Conservation (phyloP, 37 sponge, comb jelly and placozoan genomes). For the Halisarca cf. caerulea region DNA sequence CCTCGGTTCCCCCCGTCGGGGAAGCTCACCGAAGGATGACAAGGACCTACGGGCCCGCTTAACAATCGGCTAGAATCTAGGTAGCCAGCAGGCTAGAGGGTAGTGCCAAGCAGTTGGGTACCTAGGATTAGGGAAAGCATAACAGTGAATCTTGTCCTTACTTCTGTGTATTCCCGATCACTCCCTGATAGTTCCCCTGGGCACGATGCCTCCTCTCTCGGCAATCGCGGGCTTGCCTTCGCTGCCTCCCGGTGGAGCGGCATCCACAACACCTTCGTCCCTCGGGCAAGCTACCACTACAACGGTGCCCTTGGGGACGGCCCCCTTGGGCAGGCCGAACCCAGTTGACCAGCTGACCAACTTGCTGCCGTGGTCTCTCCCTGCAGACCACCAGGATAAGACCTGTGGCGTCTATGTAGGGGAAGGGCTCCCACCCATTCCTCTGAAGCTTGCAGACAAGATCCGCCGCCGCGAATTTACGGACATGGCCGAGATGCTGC, state of each 20-base stretch:
- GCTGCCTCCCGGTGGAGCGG: not conserved
- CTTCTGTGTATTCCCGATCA: too few species aligned
- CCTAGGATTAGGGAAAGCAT: too few species aligned
- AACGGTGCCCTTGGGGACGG: not conserved
- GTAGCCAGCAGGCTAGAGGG: too few species aligned
- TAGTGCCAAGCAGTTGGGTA: too few species aligned
- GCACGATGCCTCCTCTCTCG: constrained; percentile 6
- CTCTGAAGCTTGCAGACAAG: not conserved
- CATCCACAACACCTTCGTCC: not conserved
- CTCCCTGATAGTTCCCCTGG: too few species aligned
- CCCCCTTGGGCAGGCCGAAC: too few species aligned
- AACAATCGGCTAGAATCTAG: too few species aligned
- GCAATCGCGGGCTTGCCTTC: not conserved
- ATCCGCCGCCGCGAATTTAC: not conserved
- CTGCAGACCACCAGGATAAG: not conserved
- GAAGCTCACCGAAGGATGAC: not conserved
- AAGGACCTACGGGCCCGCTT: too few species aligned
- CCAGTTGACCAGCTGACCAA: too few species aligned
- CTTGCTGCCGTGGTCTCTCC: not conserved
- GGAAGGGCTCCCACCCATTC: not conserved
- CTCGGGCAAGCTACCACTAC: not conserved
- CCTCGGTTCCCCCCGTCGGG: not conserved
- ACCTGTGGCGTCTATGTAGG: not conserved
- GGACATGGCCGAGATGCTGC: not conserved
- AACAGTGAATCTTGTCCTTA: too few species aligned